Evolutionary conservation across 2,888 invertebrate genomes (phyloP).

Genomic region (Plebejus argus): DNA sequence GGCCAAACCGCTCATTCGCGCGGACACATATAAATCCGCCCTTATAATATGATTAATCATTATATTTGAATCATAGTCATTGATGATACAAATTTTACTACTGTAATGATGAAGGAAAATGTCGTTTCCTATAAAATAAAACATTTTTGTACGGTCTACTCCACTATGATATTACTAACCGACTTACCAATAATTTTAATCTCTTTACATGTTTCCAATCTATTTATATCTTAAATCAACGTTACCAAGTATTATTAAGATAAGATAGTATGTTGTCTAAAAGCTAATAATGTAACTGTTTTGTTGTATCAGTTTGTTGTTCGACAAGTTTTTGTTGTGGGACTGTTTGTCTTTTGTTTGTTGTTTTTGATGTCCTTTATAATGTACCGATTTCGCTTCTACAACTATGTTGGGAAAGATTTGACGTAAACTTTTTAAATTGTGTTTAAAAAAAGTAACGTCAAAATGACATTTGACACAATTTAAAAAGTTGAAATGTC

Average conservation of each 20-base stretch:
- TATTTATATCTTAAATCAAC: neutral
- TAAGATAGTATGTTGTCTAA: neutral
- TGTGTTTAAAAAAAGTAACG: neutral
- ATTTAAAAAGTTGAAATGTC: neutral
- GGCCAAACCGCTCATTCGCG: too few relatives aligned
- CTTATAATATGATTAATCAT: too few relatives aligned
- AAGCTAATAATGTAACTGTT: neutral
- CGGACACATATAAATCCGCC: too few relatives aligned
- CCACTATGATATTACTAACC: neutral
- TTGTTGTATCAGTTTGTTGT: neutral
- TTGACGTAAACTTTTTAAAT: neutral
- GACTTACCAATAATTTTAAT: neutral
- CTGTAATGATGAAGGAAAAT: too few relatives aligned
- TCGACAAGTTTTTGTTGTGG: neutral
- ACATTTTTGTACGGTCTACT: neutral
- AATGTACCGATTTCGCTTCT: neutral
- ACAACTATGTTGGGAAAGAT: neutral
- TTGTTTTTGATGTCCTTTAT: neutral
- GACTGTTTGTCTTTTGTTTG: neutral
- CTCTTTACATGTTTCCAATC: neutral
- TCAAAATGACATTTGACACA: neutral
- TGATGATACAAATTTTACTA: too few relatives aligned
- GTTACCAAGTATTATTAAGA: neutral
- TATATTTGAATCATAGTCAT: too few relatives aligned
- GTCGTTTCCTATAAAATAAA: neutral